Conservation (phyloP, 2,797 vertebrate species). For the Carcharodon carcharias region DNA sequence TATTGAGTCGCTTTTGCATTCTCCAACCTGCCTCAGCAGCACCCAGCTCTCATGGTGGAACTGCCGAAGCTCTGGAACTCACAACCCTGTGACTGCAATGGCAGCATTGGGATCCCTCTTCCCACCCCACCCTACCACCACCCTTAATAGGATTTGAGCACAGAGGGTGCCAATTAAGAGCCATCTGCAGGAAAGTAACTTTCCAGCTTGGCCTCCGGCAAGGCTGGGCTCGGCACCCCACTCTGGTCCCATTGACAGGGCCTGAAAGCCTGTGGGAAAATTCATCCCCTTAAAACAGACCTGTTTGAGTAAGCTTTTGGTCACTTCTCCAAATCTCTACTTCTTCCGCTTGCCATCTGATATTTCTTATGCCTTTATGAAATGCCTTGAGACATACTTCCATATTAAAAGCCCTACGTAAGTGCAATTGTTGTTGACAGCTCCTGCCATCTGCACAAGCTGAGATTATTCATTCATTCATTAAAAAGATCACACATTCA, state of each 20-base stretch:
- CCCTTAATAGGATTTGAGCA: too few species aligned
- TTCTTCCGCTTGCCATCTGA: neutral
- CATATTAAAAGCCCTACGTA: conserved; percentile 22
- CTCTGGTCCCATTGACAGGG: neutral
- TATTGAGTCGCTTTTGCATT: too few species aligned
- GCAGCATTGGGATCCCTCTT: too few species aligned
- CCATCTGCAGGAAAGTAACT: neutral
- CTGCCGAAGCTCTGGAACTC: too few species aligned
- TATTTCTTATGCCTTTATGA: neutral
- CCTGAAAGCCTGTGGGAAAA: neutral
- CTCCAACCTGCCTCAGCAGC: too few species aligned
- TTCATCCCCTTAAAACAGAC: neutral
- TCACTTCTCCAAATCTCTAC: neutral
- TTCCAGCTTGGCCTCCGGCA: too few species aligned
- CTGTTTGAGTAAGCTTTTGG: neutral
- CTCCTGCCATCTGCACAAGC: neutral
- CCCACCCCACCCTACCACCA: too few species aligned
- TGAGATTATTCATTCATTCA: neutral
- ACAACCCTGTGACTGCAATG: too few species aligned
- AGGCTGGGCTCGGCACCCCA: neutral
- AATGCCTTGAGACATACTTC: neutral
- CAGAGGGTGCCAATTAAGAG: too few species aligned
- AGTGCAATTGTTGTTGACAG: neutral
- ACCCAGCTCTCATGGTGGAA: too few species aligned
- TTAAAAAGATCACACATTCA: conserved; percentile 23